A percentile compares a stretch with the other conserved stretches of the same genome.
Evolutionary conservation across 2,113 vertebrate species (phyloP).

Genomic region (Dasyprocta punctata): DNA sequence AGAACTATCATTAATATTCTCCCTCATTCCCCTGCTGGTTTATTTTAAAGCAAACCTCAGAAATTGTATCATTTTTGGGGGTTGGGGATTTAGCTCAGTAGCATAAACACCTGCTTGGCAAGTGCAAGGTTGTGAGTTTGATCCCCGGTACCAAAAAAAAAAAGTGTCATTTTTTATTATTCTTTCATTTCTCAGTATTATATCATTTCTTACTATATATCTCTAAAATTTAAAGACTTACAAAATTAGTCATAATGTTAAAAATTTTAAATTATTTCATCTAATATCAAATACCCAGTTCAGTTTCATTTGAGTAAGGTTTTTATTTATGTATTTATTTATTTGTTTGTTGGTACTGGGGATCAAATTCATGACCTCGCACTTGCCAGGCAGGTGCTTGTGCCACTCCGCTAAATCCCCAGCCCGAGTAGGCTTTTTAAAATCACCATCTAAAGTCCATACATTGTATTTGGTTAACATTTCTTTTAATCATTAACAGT

Average conservation of each 20-base stretch:
- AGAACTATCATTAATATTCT: background rate
- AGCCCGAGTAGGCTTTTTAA: background rate
- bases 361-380: too few species aligned
- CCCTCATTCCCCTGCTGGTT: background rate
- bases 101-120: too few species aligned
- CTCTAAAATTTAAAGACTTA: slow-evolving; percentile 32
- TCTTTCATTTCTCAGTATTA: background rate
- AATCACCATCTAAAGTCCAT: background rate
- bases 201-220: background rate
- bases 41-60: slow-evolving; percentile 23
- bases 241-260: background rate
- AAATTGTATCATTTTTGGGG: background rate
- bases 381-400: too few species aligned
- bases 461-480: background rate
- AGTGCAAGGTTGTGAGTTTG: too few species aligned
- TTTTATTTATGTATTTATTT: too few species aligned
- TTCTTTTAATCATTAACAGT: slow-evolving; percentile 12
- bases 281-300: slow-evolving; percentile 27
- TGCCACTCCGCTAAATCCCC: too few species aligned
- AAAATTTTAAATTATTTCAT: slow-evolving; percentile 2
- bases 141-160: too few species aligned
- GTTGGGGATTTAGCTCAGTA: too few species aligned
- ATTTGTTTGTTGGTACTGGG: too few species aligned
- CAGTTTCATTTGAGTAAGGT: background rate
- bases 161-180: background rate